A percentile compares a stretch with the other conserved stretches of the same genome.
phyloP scores from a whole-genome alignment of 2,113 vertebrate genomes.

The Megaleporinus macrocephalus region DNA sequence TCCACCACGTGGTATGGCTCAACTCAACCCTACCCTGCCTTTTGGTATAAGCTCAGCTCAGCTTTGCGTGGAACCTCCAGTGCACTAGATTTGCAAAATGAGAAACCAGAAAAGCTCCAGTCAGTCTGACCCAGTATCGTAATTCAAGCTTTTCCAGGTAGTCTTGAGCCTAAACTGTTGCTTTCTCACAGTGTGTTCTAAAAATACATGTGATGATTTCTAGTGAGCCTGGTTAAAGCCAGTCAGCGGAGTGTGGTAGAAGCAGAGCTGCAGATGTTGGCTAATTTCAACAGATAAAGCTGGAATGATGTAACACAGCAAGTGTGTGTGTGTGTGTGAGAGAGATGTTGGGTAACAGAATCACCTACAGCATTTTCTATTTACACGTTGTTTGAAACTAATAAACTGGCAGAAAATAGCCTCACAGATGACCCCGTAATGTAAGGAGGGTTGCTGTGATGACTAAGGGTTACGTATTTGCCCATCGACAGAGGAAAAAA shows the following conservation, averaged over 20 bases:
- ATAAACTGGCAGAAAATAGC: slow-evolving; percentile 32
- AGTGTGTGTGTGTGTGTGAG: background rate
- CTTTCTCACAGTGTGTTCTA: background rate
- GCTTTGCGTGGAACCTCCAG: too few relatives aligned
- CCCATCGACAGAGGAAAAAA: background rate
- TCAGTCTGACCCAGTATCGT: too few relatives aligned
- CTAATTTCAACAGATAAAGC: background rate
- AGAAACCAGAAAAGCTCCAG: too few relatives aligned
- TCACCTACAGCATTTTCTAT: slow-evolving; percentile 29
- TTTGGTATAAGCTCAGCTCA: too few relatives aligned
- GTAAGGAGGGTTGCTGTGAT: slow-evolving; percentile 22
- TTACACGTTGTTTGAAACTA: slow-evolving; percentile 40
- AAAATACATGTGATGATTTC: slow-evolving; percentile 3
- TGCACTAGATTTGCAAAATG: too few relatives aligned
- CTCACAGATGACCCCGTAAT: slow-evolving; percentile 50
- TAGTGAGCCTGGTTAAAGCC: background rate
- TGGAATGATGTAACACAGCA: background rate
- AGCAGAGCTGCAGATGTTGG: background rate
- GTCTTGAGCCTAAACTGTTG: background rate
- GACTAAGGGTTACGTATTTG: slow-evolving; percentile 5
- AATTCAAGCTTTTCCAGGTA: too few relatives aligned
- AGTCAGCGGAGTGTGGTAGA: background rate
- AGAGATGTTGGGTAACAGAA: background rate
- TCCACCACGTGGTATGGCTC: too few relatives aligned
- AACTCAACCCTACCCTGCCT: too few relatives aligned